Evolutionary conservation across 2,113 vertebrate genomes (phyloP), one percentile per base, ranked within the genome.

Genomic region (Sinocyclocheilus rhinocerous): DNA sequence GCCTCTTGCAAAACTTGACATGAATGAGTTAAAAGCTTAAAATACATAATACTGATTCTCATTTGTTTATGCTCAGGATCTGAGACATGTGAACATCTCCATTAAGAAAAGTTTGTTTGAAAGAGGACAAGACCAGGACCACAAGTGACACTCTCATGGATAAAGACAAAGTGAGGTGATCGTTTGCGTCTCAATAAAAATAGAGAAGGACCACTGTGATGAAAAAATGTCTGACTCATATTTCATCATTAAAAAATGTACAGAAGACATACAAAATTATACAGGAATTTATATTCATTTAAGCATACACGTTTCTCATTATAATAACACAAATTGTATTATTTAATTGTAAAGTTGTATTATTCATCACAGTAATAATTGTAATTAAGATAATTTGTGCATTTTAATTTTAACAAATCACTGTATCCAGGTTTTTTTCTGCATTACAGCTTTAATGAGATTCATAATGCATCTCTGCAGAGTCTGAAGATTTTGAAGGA

Each of bases 51-150:
- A 7, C 1, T 6, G 39, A 7, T 10, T 10, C 69, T 73, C 9
- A 22, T 45, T 70, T 76, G 8, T 65, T 36, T 42, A 4, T 80
- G 13, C 76, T n/a, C 82, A 97, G 96, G 95, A 96, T 83, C 84
- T 94, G 87, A 94, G 92, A 91, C 93, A 92, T 42, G 92, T 93
- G 84, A 94, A 94, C 91, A 95, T 95, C 89, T 90, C 78, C 55
- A 82, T 87, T 50, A 96, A 92, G 87, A 93, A 91, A 84, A 95
- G 90, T 0, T 18, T 94, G 82, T 96, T 96, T 95, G 94, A 96
- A 88, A 94, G 89, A 65, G 89, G 79, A 78, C 24, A 86, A 6
- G 90, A 92, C 22, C 91, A 91, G 50, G 39, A 48, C 4, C 85
- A 24, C 8, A 84, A 89, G 83, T 57, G 73, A 87, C 16, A 45